Evolutionary conservation across 2,113 vertebrate species (phyloP), one percentile per base, ranked within the genome.

Genomic region (Lampris megalopsis): DNA sequence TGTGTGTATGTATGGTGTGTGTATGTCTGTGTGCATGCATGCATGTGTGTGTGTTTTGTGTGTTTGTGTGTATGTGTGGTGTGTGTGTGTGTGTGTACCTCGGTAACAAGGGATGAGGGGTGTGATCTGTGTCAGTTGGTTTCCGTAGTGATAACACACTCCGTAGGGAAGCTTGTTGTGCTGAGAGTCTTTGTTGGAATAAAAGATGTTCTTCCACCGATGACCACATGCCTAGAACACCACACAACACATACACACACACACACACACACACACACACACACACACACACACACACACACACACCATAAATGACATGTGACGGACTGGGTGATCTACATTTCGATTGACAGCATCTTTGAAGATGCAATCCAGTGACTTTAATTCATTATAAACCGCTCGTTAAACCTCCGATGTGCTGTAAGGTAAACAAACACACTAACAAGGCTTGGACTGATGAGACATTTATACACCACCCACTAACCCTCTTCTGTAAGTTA

Each of bases 201-300:
- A 96, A 91, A 73, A 96, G 73, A 97, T 75, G 62, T 99, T 99
- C 93, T 99, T 99, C 98, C 97, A 99, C 50, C 96, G 95, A 81
- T 99, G 98, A 66, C 71, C 91, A 84, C 91, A 92, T 0, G 90
- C 91, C 91, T 92, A 48, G 54, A 2, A 24, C 0, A 24, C 24
- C 24, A 24, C 24, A 24, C 24, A 24, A 76, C 61, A 70, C 48
- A 69, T 80, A 83, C 59, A 65, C 70, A 68, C 47, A 71, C 62
- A 81, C 42, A 70, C 53, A 83, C 58, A 82, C 63, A 81, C 71
- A 81, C 71, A 82, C 60, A 79, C 49, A 76, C 61, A 70, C 48
- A 69, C 82, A 83, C 59, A 65, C 70, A 68, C 47, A 71, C 62
- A 81, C 42, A 70, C 53, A 66, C 54, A 68, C 24, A 69, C 52